Conservation (phyloP, 2,797 vertebrate genomes). For the Miichthys miiuy region DNA sequence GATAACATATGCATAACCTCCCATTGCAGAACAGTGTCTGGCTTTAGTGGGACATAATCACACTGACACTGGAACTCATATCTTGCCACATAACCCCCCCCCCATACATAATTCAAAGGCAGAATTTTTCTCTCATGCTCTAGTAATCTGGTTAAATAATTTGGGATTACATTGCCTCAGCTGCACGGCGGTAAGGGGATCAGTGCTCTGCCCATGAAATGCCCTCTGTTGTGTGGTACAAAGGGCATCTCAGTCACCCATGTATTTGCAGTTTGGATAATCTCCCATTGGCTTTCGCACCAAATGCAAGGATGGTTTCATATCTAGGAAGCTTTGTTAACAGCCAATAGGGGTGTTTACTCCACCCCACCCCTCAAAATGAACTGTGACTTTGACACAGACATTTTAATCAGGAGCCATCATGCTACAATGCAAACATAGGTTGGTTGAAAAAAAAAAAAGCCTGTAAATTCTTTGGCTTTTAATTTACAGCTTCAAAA, state of each 20-base stretch:
- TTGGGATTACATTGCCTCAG: conserved; percentile 82
- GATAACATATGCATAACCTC: conserved; percentile 23
- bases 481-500: conserved; percentile 34
- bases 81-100: conserved; percentile 51
- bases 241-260: conserved; percentile 74
- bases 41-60: conserved; percentile 36
- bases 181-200: conserved; percentile 77
- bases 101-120: conserved; percentile 73
- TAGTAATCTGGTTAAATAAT: conserved; percentile 83
- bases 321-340: conserved; percentile 76
- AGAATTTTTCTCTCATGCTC: conserved; percentile 72
- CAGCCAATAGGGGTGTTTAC: conserved; percentile 71
- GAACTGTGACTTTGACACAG: conserved; percentile 61
- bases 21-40: background rate
- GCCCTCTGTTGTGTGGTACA: conserved; percentile 80
- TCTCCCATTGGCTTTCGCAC: conserved; percentile 73
- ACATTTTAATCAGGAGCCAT: conserved; percentile 70
- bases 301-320: conserved; percentile 64
- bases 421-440: conserved; percentile 17
- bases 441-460: conserved; percentile 29
- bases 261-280: conserved; percentile 79
- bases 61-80: conserved; percentile 53
- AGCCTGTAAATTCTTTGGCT: conserved; percentile 13
- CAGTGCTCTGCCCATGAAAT: conserved; percentile 79
- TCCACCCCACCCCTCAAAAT: conserved; percentile 47